Evolutionary conservation across 2,113 vertebrate genomes (phyloP).

Genomic region (Proteles cristata): DNA sequence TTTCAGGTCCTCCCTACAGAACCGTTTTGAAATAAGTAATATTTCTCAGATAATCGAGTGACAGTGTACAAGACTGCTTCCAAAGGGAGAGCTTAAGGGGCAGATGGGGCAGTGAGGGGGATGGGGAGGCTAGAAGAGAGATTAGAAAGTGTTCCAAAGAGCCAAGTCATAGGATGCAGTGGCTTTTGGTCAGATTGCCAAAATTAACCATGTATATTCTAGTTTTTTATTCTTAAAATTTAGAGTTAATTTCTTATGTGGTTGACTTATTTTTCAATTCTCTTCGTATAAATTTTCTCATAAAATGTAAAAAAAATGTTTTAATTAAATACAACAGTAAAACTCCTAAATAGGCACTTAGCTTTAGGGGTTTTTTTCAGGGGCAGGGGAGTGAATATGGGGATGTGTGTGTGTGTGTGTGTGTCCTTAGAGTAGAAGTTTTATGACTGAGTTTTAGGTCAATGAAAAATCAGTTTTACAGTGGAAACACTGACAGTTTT

Average conservation of each 20-base stretch:
- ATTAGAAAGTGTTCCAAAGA: conserved; percentile 31
- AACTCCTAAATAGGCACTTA: conserved; percentile 42
- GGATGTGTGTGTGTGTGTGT: neutral
- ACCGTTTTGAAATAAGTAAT: conserved; percentile 82
- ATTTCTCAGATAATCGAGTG: conserved; percentile 81
- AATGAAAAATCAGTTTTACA: conserved; percentile 70
- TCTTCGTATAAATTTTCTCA: conserved; percentile 47
- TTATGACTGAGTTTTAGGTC: conserved; percentile 75
- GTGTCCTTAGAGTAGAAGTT: conserved; percentile 59
- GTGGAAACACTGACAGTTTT: conserved; percentile 70
- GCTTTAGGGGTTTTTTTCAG: neutral
- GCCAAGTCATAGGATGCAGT: neutral
- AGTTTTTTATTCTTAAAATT: conserved; percentile 59
- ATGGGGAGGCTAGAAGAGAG: neutral
- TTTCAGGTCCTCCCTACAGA: conserved; percentile 79
- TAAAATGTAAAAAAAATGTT: conserved; percentile 26
- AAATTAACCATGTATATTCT: conserved; percentile 23
- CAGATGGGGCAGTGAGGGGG: conserved; percentile 55
- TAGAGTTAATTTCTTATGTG: conserved; percentile 64
- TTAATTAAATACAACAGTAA: conserved; percentile 55
- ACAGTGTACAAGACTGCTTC: conserved; percentile 75
- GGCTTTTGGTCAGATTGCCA: conserved; percentile 29
- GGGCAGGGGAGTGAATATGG: neutral
- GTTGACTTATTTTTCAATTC: conserved; percentile 51
- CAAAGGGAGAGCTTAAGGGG: conserved; percentile 68